phyloP scores from a whole-genome alignment of 2,797 vertebrate species.

The Rhinichthys osculus region DNA sequence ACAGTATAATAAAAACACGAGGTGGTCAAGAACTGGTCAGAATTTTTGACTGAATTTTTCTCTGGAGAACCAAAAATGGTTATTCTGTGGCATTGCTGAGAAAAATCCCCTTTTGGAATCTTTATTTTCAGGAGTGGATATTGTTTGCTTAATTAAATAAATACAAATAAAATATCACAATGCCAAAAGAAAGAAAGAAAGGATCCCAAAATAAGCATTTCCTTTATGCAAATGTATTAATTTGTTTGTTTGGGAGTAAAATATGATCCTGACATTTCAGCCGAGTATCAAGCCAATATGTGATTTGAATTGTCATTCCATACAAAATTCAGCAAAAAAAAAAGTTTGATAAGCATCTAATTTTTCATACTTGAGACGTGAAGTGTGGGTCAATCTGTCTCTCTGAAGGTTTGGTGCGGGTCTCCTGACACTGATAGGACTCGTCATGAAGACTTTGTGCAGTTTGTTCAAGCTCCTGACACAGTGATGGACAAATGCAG shows the following conservation, averaged over 20 bases:
- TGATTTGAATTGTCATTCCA: neutral
- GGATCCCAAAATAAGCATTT: neutral
- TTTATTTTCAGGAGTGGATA: neutral
- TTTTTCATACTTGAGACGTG: neutral
- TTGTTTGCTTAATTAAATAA: neutral
- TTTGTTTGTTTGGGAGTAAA: neutral
- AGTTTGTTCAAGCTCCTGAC: slow-evolving; percentile 81
- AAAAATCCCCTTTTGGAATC: neutral
- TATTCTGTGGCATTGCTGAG: neutral
- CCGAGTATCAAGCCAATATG: no score
- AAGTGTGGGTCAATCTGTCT: slow-evolving; percentile 45
- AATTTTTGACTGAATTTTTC: neutral
- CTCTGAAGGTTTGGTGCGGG: slow-evolving; percentile 75
- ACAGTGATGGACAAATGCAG: slow-evolving; percentile 78
- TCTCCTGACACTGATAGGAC: slow-evolving; percentile 59
- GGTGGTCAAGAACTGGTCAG: neutral
- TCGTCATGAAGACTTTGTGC: slow-evolving; percentile 78
- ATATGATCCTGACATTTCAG: no score
- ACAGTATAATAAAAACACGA: neutral
- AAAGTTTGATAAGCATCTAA: no score
- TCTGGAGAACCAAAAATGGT: neutral
- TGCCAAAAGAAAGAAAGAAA: neutral
- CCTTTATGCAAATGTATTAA: neutral
- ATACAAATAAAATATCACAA: neutral
- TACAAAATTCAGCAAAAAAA: no score